phyloP scores from a whole-genome alignment of 1,140 invertebrate species.

The Monochamus saltuarius region DNA sequence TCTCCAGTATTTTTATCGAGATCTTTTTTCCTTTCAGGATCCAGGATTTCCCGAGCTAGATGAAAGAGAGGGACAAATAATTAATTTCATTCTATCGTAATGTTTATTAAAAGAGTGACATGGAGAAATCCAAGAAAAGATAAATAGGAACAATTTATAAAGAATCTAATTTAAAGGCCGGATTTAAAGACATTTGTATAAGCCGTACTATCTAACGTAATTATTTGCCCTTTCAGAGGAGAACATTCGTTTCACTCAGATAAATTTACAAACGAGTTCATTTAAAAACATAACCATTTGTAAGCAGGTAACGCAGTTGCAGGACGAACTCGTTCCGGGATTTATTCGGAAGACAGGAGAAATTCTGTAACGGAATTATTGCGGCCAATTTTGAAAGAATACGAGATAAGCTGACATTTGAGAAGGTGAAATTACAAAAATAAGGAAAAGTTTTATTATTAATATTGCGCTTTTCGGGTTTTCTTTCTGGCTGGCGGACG shows the following conservation, averaged over 20 bases:
- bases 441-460: no score
- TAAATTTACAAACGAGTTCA: constrained; percentile 30
- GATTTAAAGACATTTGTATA: constrained; percentile 27
- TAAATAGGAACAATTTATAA: constrained; percentile 22
- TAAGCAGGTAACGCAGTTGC: constrained; percentile 21
- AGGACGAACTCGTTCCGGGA: no score
- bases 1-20: no score
- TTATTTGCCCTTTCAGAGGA: constrained; percentile 26
- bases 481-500: no score
- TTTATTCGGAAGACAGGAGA: no score
- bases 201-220: constrained; percentile 34
- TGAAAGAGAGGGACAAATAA: background rate
- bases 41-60: background rate
- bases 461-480: no score
- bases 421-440: no score
- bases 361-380: no score
- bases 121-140: constrained; percentile 13
- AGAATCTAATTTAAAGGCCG: constrained; percentile 22
- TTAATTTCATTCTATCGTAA: constrained; percentile 12
- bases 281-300: constrained; percentile 35
- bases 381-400: no score
- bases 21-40: no score
- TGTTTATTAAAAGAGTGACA: constrained; percentile 23
- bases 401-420: no score
- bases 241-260: constrained; percentile 9